phyloP scores from a whole-genome alignment of 2,888 invertebrate genomes.

The Azorinus chamasolen region DNA sequence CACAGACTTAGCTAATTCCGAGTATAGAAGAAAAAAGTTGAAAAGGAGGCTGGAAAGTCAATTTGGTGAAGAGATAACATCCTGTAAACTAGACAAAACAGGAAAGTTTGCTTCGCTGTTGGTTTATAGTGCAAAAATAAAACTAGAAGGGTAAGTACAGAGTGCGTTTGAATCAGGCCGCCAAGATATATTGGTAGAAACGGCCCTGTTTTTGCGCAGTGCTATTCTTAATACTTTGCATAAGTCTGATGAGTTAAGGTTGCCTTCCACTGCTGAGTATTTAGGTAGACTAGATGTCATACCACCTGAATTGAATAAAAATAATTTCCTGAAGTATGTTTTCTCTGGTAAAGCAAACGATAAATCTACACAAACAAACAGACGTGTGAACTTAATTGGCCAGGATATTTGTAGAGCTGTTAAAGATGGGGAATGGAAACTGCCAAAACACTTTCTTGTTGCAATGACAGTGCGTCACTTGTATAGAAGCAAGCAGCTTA shows the following conservation, averaged over 20 bases:
- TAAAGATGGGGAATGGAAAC: slow-evolving; percentile 55
- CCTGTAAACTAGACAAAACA: slow-evolving; percentile 7
- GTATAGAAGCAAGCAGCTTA: slow-evolving; percentile 41
- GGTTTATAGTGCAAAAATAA: slow-evolving; percentile 23
- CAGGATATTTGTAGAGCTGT: slow-evolving; percentile 62
- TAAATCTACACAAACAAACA: slow-evolving; percentile 5
- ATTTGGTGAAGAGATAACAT: slow-evolving; percentile 6
- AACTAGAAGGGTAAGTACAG: slow-evolving; percentile 17
- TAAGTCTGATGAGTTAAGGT: slow-evolving; percentile 12
- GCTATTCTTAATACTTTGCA: slow-evolving; percentile 25
- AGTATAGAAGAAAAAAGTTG: slow-evolving; percentile 22
- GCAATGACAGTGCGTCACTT: slow-evolving; percentile 53
- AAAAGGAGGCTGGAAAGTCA: slow-evolving; percentile 15
- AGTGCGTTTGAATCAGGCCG: slow-evolving; percentile 19
- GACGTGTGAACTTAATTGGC: slow-evolving; percentile 44
- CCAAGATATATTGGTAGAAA: slow-evolving; percentile 16
- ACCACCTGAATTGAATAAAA: slow-evolving; percentile 2
- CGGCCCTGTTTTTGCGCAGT: slow-evolving; percentile 18
- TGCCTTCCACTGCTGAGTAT: slow-evolving; percentile 36
- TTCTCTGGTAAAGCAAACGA: slow-evolving; percentile 21
- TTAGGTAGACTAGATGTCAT: slow-evolving; percentile 5
- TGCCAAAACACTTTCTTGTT: slow-evolving; percentile 50
- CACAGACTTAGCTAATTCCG: slow-evolving; percentile 17
- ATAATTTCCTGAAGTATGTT: slow-evolving; percentile 28
- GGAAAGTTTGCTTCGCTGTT: slow-evolving; percentile 12